Evolutionary conservation across 35 echinoderm and acorn worm species (phyloP), one percentile per base, ranked within the genome.

Genomic region (Holothuria glaberrima): DNA sequence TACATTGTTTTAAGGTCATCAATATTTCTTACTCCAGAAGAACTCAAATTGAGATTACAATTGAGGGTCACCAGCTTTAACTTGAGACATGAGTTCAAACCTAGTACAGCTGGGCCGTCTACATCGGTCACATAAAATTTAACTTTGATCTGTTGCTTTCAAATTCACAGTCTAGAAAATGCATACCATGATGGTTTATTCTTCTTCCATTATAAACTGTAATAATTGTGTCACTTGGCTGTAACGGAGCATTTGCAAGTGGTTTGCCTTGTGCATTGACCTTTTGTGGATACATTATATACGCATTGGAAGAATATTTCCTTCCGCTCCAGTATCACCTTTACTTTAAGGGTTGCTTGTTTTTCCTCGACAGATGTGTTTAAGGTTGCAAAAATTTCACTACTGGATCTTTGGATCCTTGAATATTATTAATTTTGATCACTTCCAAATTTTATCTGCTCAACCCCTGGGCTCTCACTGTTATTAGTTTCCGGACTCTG

Each of bases 331-430:
- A 48, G 89, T 91, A 58, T 91, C 89, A 91, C 21, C 31, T 91
- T 91, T 35, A 91, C 75, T 46, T 84, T 91, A 4, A 91, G 26
- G 35, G 89, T 91, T 36, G 73, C 88, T 13, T 45, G 71, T 30
- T 48, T 58, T 19, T 44, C 28, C 16, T 62, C 24, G 9, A 89
- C 14, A 3, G 9, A 18, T 4, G 58, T 90, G 17, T 62, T 67
- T 10, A 90, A 14, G 1, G 44, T 63, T 30, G 58, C 71, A 80
- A 72, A 71, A 10, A 59, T 50, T 90, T 90, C 46, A 61, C 79
- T 22, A 18, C 46, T 41, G 13, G 9, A 31, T 32, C 46, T 22
- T 29, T 14, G 6, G 22, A 25, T 82, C n/a, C 10, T 82, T 30
- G 6, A 62, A 62, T 35, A 6, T 86, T 66, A 36, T 86, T 0